Percentiles rank a stretch among this genome's conserved stretches.
Conservation (phyloP, 2,888 invertebrate species). For the Chymomyza caudatula region DNA sequence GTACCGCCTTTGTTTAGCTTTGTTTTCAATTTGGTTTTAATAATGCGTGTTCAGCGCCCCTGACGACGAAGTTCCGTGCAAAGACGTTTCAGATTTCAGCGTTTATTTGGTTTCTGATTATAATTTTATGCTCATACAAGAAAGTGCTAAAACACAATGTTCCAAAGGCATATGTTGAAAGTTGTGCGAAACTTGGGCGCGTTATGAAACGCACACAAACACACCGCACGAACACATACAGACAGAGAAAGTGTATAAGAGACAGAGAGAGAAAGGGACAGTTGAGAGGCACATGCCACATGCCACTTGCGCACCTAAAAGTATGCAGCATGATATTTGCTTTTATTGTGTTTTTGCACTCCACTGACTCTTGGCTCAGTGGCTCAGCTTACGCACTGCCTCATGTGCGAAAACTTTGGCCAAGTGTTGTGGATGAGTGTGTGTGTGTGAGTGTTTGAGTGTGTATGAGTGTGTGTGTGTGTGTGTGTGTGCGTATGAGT, state of each 20-base stretch:
- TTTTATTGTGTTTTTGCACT: constrained; percentile 53
- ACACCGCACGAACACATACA: not conserved
- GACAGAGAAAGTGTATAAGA: not conserved
- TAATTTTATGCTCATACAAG: constrained; percentile 62
- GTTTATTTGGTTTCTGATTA: constrained; percentile 70
- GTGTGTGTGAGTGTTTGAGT: not conserved
- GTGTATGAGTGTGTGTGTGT: constrained; percentile 5
- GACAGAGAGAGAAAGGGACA: not conserved
- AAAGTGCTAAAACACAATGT: not conserved
- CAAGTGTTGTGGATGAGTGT: constrained; percentile 8
- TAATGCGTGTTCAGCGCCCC: constrained; percentile 34
- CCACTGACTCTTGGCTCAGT: not conserved
- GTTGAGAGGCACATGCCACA: constrained; percentile 26
- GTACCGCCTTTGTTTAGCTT: constrained; percentile 7
- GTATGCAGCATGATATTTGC: constrained; percentile 64
- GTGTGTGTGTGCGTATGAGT: constrained; percentile 8
- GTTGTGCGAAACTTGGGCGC: not conserved
- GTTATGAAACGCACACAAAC: too few species aligned
- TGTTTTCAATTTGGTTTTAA: constrained; percentile 68
- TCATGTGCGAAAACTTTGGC: constrained; percentile 28
- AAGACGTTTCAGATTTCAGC: constrained; percentile 57
- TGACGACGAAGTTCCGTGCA: constrained; percentile 1
- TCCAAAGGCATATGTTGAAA: not conserved
- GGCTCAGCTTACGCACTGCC: constrained; percentile 16
- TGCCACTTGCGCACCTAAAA: constrained; percentile 57